A percentile compares a stretch with the other conserved stretches of the same genome.
These are phyloP conservation scores for Speoplatyrhinus poulsoni DNA, from an alignment of 2,113 vertebrate species.

Conservation along the genomic window DNA sequence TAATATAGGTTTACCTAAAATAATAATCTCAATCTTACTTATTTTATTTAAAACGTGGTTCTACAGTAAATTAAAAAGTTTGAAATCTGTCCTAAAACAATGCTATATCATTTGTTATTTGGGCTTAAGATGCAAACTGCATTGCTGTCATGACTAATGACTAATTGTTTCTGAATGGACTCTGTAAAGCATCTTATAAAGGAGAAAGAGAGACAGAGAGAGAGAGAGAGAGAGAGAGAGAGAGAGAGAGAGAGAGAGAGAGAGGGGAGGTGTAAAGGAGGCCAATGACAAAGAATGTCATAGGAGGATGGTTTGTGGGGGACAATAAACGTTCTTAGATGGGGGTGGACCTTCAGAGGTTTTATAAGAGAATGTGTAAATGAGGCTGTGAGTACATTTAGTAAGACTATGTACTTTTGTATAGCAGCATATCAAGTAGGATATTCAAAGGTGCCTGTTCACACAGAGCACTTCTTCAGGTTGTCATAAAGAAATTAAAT, in stretches of 20 bases:
- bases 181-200: slow-evolving; percentile 71
- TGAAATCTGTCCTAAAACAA: too few species aligned
- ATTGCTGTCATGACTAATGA: slow-evolving; percentile 36
- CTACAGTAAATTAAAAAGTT: too few species aligned
- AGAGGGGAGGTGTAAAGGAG: slow-evolving; percentile 1
- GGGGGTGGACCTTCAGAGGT: slow-evolving; percentile 65
- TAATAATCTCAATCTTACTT: too few species aligned
- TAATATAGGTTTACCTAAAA: too few species aligned
- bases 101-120: too few species aligned
- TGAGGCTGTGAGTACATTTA: neutral
- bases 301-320: too few species aligned
- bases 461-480: neutral
- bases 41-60: too few species aligned
- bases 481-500: too few species aligned
- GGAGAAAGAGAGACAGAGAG: slow-evolving; percentile 55
- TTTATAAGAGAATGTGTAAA: slow-evolving; percentile 27
- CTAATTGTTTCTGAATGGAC: slow-evolving; percentile 59
- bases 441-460: neutral
- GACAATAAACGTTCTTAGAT: slow-evolving; percentile 2
- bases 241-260: neutral
- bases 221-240: slow-evolving; percentile 1
- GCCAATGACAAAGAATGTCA: slow-evolving; percentile 11
- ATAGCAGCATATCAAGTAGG: neutral
- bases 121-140: neutral
- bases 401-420: neutral